Base-by-base conservation (phyloP, 2,113 vertebrate species). In the Lamprologus callipterus region DNA sequence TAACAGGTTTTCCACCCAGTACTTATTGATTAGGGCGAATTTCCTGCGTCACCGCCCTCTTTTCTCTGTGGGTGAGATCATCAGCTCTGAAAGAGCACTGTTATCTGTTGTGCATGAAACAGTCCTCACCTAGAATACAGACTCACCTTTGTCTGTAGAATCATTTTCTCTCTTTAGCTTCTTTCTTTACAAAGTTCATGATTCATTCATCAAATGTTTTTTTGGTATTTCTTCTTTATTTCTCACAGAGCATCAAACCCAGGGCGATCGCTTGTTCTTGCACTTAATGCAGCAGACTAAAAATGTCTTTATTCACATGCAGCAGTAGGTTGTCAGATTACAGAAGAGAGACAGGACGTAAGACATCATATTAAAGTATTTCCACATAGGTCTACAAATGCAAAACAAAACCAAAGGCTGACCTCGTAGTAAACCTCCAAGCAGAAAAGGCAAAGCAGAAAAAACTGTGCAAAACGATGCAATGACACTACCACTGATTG, bases 261-360 rank as follows among this genome's bases (percentile, higher is more conserved):
- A 92, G 68, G 86, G 47, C 78, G 80, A 68, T 85, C 63, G 82
- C 70, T 79, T 92, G 80, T 85, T 94, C 58, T 92, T 91, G 89
- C 88, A 84, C 90, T 93, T 93, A 87, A 92, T 93, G 93, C 89
- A 88, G 89, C 89, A 92, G 93, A 88, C 87, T 94, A 83, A 92
- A 93, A 94, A 92, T 55, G 85, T 93, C 79, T 96, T 95, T 96
- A 96, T 96, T 96, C 94, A 96, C 93, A 96, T 96, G 95, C 93
- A 95, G 93, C 92, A 93, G 93, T 93, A 94, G 93, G 91, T 94
- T 89, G 83, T 92, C 92, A 94, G 94, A 92, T 90, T 96, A 95
- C 92, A 96, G 85, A 92, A 91, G 81, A 93, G 87, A 92, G 40
- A 90, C 85, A 95, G 78, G 83, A 93, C 75, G 81, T 91, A 92